phyloP scores from a whole-genome alignment of 2,888 invertebrate species.

The Agrochola lota region DNA sequence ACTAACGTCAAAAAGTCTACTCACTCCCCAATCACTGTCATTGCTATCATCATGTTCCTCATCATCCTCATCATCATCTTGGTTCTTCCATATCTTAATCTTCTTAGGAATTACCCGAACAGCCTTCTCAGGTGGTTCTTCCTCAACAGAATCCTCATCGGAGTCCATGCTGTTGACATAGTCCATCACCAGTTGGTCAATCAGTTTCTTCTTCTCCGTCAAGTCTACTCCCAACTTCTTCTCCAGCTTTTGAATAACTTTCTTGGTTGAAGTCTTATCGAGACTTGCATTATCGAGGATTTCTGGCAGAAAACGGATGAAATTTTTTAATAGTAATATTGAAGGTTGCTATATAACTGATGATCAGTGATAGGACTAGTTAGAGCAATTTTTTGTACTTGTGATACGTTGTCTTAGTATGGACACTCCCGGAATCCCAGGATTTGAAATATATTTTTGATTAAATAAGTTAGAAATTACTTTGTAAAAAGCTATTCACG shows the following conservation, averaged over 20 bases:
- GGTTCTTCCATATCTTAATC: conserved; percentile 22
- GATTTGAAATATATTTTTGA: too few species aligned
- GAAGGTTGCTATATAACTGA: background rate
- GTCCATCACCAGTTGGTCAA: conserved; percentile 97
- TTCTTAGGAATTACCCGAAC: conserved; percentile 1
- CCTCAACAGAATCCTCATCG: conserved; percentile 68
- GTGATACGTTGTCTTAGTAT: too few species aligned
- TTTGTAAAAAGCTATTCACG: too few species aligned
- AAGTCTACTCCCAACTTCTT: conserved; percentile 94
- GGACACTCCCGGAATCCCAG: too few species aligned
- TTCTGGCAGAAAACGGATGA: conserved; percentile 87
- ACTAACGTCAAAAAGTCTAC: conserved; percentile 12
- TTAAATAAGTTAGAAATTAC: too few species aligned
- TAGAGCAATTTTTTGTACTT: too few species aligned
- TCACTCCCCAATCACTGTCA: conserved; percentile 60
- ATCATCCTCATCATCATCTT: conserved; percentile 76
- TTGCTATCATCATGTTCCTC: conserved; percentile 55
- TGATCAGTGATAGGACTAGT: too few species aligned
- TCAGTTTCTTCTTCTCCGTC: conserved; percentile 94
- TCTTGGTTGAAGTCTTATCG: conserved; percentile 95
- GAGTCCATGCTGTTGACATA: conserved; percentile 87
- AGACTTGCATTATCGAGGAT: conserved; percentile 97
- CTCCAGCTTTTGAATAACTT: conserved; percentile 96
- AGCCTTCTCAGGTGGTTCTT: conserved; percentile 19
- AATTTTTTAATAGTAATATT: background rate